These are phyloP conservation scores for Leptopilina drosophilae DNA, from an alignment of 2,888 invertebrate species.

Conservation along the genomic window DNA sequence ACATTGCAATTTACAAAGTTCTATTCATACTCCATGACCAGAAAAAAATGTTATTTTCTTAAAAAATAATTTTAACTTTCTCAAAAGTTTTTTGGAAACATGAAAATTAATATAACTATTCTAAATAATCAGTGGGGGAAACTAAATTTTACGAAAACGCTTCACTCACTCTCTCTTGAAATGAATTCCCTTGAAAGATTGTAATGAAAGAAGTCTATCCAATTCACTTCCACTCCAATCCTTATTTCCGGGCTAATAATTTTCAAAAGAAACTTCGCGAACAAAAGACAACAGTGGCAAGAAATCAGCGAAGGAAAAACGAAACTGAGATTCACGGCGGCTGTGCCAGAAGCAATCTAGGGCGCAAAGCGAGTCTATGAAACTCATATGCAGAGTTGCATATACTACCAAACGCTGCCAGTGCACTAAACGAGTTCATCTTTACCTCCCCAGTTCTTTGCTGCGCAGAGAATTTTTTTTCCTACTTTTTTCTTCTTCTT, in stretches of 20 bases:
- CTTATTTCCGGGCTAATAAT: constrained; percentile 13
- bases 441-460: not conserved
- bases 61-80: not conserved
- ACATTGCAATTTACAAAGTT: not conserved
- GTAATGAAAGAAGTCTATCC: constrained; percentile 27
- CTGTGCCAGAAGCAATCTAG: constrained; percentile 34
- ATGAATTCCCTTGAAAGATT: constrained; percentile 2
- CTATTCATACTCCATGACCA: too few relatives aligned
- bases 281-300: constrained; percentile 22
- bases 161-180: constrained; percentile 1
- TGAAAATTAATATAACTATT: not conserved
- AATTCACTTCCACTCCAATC: constrained; percentile 8
- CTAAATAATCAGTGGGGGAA: not conserved
- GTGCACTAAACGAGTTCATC: constrained; percentile 28
- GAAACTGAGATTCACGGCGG: constrained; percentile 20
- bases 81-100: not conserved
- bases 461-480: not conserved
- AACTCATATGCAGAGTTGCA: constrained; percentile 38
- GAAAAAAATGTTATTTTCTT: too few relatives aligned
- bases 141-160: constrained; percentile 9
- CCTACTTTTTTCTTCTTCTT: not conserved
- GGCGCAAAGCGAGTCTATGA: constrained; percentile 11
- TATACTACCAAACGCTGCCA: constrained; percentile 19
- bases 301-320: constrained; percentile 26
- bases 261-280: constrained; percentile 10